Evolutionary conservation across 2,113 vertebrate genomes (phyloP), one percentile per base, ranked within the genome.

Genomic region (Synchiropus splendidus): DNA sequence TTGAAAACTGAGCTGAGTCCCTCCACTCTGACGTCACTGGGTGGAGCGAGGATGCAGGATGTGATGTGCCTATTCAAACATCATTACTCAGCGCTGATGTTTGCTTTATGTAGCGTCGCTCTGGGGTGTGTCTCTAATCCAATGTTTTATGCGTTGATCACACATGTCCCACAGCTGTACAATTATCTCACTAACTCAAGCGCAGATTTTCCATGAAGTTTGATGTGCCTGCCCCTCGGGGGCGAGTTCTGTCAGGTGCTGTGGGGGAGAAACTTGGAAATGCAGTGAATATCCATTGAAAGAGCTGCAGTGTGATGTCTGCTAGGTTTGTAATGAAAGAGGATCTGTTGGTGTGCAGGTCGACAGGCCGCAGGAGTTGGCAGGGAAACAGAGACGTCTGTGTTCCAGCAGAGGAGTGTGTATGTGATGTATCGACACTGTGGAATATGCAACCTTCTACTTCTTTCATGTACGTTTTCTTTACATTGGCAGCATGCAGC

Each of bases 351-450:
- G 45, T 40, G 33, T 39, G 52, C 53, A 39, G 45, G 18, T 35
- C 6, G 36, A n/a, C n/a, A n/a, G n/a, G 42, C 41, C 42, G 67
- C 21, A 27, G 21, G 21, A 27, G 38, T 13, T 16, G 46, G 58
- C 45, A 37, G 21, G 18, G 37, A 56, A 48, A 78, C 69, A 71
- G 61, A 64, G 64, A n/a, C 6, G 42, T 16, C 55, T 62, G 57
- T 77, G 66, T 75, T 45, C 44, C 40, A 32, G 11, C 42, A 13
- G 4, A 48, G 41, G 31, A 10, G 18, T 32, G 13, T 27, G 38
- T 37, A 2, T 18, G 6, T 8, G 21, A 5, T 2, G 4, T 2
- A 6, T 27, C 4, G 13, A n/a, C 14, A 15, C 9, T 15, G 21
- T 27, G 8, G 21, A 27, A n/a, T n/a, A n/a, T n/a, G n/a, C n/a